These are phyloP conservation scores for Astreopora myriophthalma DNA, from an alignment of 64 coral and sea anemone genomes.

Conservation along the genomic window DNA sequence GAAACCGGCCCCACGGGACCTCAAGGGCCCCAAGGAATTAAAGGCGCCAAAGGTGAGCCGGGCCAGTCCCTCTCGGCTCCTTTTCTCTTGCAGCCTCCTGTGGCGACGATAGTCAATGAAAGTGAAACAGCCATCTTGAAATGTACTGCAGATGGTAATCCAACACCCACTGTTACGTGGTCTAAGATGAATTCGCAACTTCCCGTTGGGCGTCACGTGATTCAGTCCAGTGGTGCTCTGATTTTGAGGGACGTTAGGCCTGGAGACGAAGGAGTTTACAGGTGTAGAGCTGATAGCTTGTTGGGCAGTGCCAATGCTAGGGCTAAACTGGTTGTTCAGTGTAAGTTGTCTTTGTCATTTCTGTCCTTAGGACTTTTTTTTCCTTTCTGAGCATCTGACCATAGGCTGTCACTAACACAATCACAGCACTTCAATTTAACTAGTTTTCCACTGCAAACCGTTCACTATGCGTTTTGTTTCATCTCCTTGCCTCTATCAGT, in stretches of 20 bases:
- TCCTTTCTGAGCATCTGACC: too few species aligned
- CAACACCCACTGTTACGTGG: constrained; percentile 35
- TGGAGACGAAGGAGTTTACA: constrained; percentile 44
- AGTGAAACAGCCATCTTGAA: constrained; percentile 1
- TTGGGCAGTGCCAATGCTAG: constrained; percentile 4
- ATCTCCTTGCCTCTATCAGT: too few species aligned
- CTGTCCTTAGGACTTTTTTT: too few species aligned
- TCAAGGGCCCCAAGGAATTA: background rate
- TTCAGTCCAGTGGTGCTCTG: constrained; percentile 15
- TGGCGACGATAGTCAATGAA: constrained; percentile 5
- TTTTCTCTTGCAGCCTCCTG: background rate
- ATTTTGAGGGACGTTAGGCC: background rate
- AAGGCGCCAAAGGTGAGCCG: constrained; percentile 20
- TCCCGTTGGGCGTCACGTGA: background rate
- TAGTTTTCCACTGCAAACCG: too few species aligned
- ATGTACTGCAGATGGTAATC: constrained; percentile 52
- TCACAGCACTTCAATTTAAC: too few species aligned
- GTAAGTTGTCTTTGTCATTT: background rate
- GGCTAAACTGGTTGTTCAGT: constrained; percentile 9
- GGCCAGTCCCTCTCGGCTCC: constrained; percentile 3
- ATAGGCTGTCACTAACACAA: too few species aligned
- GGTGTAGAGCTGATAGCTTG: constrained; percentile 36
- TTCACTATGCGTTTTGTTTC: too few species aligned
- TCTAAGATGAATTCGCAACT: background rate
- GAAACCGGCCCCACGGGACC: background rate